phyloP scores from a whole-genome alignment of 2,888 invertebrate genomes.

The Xestia rhomboidea region DNA sequence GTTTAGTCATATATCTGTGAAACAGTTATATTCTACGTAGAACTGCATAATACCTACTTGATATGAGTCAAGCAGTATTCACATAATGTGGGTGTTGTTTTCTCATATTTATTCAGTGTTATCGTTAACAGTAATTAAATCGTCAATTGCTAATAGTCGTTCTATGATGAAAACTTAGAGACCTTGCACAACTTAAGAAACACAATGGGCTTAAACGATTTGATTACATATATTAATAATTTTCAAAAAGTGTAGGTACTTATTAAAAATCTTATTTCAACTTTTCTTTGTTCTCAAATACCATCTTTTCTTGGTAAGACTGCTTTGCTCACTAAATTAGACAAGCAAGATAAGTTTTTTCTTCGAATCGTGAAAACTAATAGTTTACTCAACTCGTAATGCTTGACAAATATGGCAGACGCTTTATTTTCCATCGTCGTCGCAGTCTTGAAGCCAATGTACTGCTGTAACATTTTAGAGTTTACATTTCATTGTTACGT shows the following conservation, averaged over 20 bases:
- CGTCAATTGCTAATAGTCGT: constrained; percentile 16
- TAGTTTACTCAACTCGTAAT: constrained; percentile 27
- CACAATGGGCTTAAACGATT: not conserved
- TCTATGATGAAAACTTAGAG: not conserved
- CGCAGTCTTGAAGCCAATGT: constrained; percentile 5
- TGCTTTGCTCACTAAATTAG: constrained; percentile 20
- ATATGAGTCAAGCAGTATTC: constrained; percentile 76
- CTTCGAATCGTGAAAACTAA: constrained; percentile 42
- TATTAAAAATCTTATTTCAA: not conserved
- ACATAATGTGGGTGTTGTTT: constrained; percentile 54
- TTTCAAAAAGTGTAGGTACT: not conserved
- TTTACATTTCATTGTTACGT: constrained; percentile 10
- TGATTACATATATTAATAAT: not conserved
- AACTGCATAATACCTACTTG: constrained; percentile 74
- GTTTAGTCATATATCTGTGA: constrained; percentile 82
- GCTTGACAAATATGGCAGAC: constrained; percentile 43
- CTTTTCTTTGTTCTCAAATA: constrained; percentile 25
- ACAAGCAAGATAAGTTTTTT: constrained; percentile 51
- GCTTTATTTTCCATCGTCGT: constrained; percentile 21
- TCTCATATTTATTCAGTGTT: constrained; percentile 44
- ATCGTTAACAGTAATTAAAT: constrained; percentile 24
- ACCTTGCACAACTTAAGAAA: not conserved
- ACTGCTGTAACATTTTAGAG: constrained; percentile 12
- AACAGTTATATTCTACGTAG: constrained; percentile 76
- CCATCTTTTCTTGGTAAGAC: constrained; percentile 15